Evolutionary conservation across 2,888 invertebrate genomes (phyloP).

Genomic region (Drosophila buzzatii): DNA sequence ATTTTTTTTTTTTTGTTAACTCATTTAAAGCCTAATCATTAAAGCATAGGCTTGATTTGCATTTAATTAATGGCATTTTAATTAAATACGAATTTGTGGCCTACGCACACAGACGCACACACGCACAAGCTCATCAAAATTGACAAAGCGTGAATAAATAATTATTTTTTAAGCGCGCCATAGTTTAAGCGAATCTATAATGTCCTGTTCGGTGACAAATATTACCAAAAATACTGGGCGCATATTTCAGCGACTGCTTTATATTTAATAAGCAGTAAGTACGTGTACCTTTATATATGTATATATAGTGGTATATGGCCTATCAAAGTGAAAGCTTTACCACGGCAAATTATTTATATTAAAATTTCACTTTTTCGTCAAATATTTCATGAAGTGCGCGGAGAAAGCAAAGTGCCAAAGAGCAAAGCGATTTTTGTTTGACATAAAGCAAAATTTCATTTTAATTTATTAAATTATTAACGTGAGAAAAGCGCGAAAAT

Average conservation of each 20-base stretch:
- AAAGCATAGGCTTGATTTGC: conserved; percentile 34
- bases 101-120: conserved; percentile 13
- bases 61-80: conserved; percentile 60
- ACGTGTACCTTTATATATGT: neutral
- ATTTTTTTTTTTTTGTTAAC: neutral
- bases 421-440: conserved; percentile 38
- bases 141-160: conserved; percentile 48
- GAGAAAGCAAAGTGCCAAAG: conserved; percentile 26
- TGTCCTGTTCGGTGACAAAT: conserved; percentile 22
- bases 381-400: conserved; percentile 44
- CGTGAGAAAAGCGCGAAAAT: conserved; percentile 56
- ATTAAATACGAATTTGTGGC: conserved; percentile 62
- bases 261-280: conserved; percentile 31
- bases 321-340: conserved; percentile 50
- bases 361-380: conserved; percentile 62
- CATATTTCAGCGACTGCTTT: conserved; percentile 56
- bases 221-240: conserved; percentile 29
- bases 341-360: conserved; percentile 67
- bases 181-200: conserved; percentile 32
- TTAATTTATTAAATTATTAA: conserved; percentile 72
- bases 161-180: conserved; percentile 39
- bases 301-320: neutral
- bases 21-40: conserved; percentile 45
- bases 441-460: conserved; percentile 63
- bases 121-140: conserved; percentile 30